Evolutionary conservation across 2,113 vertebrate species (phyloP).

Genomic region (Myotis brandtii): DNA sequence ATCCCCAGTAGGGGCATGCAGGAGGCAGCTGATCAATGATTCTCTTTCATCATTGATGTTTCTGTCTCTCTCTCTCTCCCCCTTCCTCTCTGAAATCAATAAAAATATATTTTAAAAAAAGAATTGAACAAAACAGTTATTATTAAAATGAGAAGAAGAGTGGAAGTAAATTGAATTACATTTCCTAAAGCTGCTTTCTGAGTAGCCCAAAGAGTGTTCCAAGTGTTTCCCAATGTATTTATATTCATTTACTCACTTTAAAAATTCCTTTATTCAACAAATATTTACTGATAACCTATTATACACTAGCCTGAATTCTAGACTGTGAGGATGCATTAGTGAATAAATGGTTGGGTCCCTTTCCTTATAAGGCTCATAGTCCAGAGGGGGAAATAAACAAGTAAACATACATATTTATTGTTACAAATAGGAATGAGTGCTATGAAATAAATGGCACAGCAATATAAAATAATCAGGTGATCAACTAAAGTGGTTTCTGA

Average conservation of each 20-base stretch:
- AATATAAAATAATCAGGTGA: constrained; percentile 5
- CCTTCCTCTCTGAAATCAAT: too few relatives aligned
- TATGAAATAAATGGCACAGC: constrained; percentile 24
- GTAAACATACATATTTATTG: constrained; percentile 17
- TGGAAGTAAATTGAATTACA: constrained; percentile 25
- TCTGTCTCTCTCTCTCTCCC: too few relatives aligned
- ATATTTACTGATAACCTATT: constrained; percentile 28
- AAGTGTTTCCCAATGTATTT: constrained; percentile 32
- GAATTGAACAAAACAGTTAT: constrained; percentile 29
- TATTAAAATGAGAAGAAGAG: constrained; percentile 34
- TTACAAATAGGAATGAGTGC: background rate
- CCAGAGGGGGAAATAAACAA: constrained; percentile 13
- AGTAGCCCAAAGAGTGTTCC: background rate
- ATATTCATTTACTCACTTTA: constrained; percentile 46
- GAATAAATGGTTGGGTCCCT: constrained; percentile 16
- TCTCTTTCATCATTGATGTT: too few relatives aligned
- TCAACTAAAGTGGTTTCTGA: constrained; percentile 53
- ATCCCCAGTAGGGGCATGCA: too few relatives aligned
- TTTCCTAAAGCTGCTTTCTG: constrained; percentile 26
- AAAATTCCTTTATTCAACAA: constrained; percentile 30
- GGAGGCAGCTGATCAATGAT: too few relatives aligned
- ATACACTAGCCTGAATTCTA: background rate
- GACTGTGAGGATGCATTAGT: constrained; percentile 21
- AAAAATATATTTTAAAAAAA: background rate
- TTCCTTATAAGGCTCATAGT: background rate